Percentiles rank a stretch among this genome's conserved stretches.
These are phyloP conservation scores for Zeus faber DNA, from an alignment of 2,113 vertebrate genomes.

Conservation along the genomic window DNA sequence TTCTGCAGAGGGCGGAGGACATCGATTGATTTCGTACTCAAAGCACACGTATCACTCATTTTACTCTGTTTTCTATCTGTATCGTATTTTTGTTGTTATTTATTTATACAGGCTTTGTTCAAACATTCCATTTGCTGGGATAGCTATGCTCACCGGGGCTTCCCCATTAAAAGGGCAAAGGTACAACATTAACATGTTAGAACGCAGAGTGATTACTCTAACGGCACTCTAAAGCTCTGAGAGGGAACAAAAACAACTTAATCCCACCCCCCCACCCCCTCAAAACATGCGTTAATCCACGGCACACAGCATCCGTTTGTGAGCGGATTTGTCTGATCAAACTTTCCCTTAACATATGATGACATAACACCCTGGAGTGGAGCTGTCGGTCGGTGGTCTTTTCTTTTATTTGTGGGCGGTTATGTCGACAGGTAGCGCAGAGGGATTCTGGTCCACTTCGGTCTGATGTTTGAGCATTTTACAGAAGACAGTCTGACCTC, in stretches of 20 bases:
- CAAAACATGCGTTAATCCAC: conserved; percentile 31
- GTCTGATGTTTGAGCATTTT: too few species aligned
- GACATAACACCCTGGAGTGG: conserved; percentile 28
- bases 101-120: neutral
- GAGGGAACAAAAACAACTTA: conserved; percentile 17
- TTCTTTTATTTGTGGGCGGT: too few species aligned
- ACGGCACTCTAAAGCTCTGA: neutral
- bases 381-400: too few species aligned
- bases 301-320: conserved; percentile 1
- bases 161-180: too few species aligned
- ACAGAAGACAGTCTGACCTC: too few species aligned
- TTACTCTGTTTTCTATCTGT: too few species aligned
- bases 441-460: too few species aligned
- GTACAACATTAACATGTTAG: neutral
- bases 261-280: conserved; percentile 12
- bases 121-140: neutral
- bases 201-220: neutral
- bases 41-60: too few species aligned
- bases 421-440: too few species aligned
- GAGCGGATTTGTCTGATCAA: conserved; percentile 45
- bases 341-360: conserved; percentile 21
- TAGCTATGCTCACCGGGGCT: too few species aligned
- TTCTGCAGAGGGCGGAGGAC: too few species aligned
- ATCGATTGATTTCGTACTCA: too few species aligned
- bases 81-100: neutral